Evolutionary conservation across 2,113 vertebrate species (phyloP).

Genomic region (Actenoides lindsayi): DNA sequence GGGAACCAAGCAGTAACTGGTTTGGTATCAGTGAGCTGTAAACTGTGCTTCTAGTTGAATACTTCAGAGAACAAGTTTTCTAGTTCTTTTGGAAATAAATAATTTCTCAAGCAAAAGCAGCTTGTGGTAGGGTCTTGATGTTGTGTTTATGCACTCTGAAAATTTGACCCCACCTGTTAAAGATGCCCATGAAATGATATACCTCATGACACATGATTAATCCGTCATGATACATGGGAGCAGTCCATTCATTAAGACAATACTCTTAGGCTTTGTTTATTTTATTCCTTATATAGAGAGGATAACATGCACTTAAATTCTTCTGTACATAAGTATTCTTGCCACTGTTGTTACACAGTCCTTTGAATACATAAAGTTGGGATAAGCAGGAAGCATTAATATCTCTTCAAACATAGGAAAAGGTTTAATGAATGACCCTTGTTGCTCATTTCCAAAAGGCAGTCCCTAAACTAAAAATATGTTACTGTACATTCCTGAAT

Average conservation of each 20-base stretch:
- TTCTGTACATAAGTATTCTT: background rate
- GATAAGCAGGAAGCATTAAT: background rate
- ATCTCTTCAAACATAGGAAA: constrained; percentile 17
- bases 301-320: background rate
- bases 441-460: constrained; percentile 1
- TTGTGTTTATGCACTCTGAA: background rate
- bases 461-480: constrained; percentile 56
- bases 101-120: background rate
- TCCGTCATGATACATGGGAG: background rate
- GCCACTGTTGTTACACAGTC: background rate
- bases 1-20: background rate
- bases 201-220: background rate
- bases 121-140: fast-evolving
- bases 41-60: background rate
- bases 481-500: constrained; percentile 44
- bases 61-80: background rate
- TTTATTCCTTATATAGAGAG: background rate
- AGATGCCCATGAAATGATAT: background rate
- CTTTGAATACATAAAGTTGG: background rate
- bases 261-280: background rate
- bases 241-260: background rate
- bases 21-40: background rate
- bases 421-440: background rate
- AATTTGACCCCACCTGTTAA: background rate
- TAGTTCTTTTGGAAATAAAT: background rate